These are phyloP conservation scores for Platorchestia sp. DNA, from an alignment of 1,140 invertebrate genomes.

Conservation along the genomic window DNA sequence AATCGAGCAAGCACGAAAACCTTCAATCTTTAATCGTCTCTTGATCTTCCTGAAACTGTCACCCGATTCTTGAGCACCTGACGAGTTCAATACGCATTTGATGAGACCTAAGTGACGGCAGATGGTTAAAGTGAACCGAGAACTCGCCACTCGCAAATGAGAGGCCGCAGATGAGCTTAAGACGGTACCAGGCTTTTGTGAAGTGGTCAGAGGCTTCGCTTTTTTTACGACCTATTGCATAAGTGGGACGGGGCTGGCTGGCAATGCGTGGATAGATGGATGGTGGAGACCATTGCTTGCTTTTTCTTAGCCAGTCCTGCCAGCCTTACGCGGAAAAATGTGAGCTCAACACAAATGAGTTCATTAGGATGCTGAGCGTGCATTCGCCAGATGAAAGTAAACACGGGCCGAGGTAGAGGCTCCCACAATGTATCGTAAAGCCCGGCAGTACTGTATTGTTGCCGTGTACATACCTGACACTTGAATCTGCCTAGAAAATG, in stretches of 20 bases:
- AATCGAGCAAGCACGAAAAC: not conserved
- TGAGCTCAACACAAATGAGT: not conserved
- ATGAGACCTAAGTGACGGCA: not conserved
- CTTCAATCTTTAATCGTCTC: not conserved
- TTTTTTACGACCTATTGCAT: constrained; percentile 8
- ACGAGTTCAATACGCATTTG: not conserved
- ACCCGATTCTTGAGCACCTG: not conserved
- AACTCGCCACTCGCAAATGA: not conserved
- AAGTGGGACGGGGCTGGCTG: not conserved
- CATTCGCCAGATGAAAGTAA: not conserved
- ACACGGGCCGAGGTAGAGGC: not conserved
- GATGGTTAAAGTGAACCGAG: not conserved
- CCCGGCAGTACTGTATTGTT: not conserved
- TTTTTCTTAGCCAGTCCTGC: not conserved
- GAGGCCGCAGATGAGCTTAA: not conserved
- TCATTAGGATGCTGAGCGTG: not conserved
- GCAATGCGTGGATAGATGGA: not conserved
- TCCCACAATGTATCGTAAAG: not conserved
- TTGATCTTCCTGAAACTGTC: not conserved
- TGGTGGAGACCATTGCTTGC: not conserved
- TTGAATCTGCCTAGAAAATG: not conserved
- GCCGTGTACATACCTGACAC: not conserved
- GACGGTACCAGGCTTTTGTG: not conserved
- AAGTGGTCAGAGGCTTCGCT: not conserved
- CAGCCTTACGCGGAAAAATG: not conserved